A percentile compares a stretch with the other conserved stretches of the same genome.
Evolutionary conservation across 1,140 invertebrate species (phyloP).

Genomic region (Rhopalosiphum maidis): DNA sequence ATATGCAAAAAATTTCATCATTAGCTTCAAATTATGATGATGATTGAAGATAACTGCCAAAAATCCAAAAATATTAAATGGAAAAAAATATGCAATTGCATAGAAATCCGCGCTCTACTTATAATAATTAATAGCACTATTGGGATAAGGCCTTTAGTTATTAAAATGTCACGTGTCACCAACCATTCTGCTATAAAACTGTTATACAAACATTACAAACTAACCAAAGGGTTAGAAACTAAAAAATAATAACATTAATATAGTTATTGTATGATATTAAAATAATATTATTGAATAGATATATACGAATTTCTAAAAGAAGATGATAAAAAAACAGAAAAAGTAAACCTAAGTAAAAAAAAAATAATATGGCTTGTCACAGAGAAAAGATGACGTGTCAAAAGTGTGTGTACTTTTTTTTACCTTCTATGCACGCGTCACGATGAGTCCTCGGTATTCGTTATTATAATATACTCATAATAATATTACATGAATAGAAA

Average conservation of each 20-base stretch:
- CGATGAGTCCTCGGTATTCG: constrained; percentile 48
- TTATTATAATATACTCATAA: constrained; percentile 45
- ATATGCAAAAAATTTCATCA: too few relatives aligned
- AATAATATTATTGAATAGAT: background rate
- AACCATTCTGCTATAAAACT: background rate
- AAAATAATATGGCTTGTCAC: background rate
- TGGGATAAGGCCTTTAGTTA: background rate
- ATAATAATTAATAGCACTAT: background rate
- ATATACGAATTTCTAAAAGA: background rate
- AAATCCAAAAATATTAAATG: too few relatives aligned
- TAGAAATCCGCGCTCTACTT: too few relatives aligned
- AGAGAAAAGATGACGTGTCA: constrained; percentile 22
- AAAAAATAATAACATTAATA: constrained; percentile 2
- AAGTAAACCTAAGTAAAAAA: background rate
- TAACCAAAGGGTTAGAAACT: background rate
- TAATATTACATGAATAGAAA: constrained; percentile 37
- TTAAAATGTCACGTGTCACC: background rate
- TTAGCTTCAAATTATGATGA: too few relatives aligned
- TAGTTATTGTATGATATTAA: background rate
- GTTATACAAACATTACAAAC: background rate
- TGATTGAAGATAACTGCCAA: too few relatives aligned
- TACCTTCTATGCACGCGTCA: constrained; percentile 27
- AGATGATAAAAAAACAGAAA: background rate
- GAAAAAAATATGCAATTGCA: too few relatives aligned
- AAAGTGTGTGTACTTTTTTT: constrained; percentile 7